phyloP scores from a whole-genome alignment of 2,888 invertebrate genomes.

The Andrena minutula region DNA sequence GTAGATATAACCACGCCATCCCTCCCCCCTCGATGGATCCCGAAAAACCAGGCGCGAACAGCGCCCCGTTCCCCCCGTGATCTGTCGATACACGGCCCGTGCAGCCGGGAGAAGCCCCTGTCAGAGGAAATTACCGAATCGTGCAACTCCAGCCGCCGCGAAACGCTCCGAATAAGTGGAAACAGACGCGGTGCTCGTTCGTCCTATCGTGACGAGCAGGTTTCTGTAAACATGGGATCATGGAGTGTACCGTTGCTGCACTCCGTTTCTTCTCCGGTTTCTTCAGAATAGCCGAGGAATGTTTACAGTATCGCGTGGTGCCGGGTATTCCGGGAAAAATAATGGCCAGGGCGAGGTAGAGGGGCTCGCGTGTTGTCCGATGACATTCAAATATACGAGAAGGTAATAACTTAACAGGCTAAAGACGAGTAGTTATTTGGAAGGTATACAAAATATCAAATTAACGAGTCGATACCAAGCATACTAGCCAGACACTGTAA shows the following conservation, averaged over 20 bases:
- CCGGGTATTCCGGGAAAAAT: too few relatives aligned
- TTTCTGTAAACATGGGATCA: too few relatives aligned
- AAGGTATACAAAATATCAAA: neutral
- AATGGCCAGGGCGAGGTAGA: too few relatives aligned
- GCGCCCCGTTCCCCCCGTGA: neutral
- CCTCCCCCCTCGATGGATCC: neutral
- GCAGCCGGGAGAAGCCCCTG: conserved; percentile 1
- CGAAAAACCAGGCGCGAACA: neutral
- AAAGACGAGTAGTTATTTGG: neutral
- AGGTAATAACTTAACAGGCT: neutral
- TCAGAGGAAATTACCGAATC: conserved; percentile 28
- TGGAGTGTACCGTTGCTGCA: too few relatives aligned
- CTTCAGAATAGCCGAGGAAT: too few relatives aligned
- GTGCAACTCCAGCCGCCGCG: neutral
- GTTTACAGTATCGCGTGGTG: too few relatives aligned
- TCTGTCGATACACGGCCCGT: neutral
- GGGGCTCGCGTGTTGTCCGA: too few relatives aligned
- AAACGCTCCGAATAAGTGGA: conserved; percentile 15
- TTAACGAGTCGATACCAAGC: neutral
- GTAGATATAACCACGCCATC: conserved; percentile 26
- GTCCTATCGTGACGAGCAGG: too few relatives aligned
- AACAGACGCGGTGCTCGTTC: neutral
- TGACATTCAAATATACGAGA: too few relatives aligned
- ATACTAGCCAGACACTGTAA: neutral
- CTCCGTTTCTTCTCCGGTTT: too few relatives aligned